Percentiles rank a stretch among this genome's conserved stretches.
phyloP scores from a whole-genome alignment of 2,113 vertebrate genomes.

The Synodontis membranacea region DNA sequence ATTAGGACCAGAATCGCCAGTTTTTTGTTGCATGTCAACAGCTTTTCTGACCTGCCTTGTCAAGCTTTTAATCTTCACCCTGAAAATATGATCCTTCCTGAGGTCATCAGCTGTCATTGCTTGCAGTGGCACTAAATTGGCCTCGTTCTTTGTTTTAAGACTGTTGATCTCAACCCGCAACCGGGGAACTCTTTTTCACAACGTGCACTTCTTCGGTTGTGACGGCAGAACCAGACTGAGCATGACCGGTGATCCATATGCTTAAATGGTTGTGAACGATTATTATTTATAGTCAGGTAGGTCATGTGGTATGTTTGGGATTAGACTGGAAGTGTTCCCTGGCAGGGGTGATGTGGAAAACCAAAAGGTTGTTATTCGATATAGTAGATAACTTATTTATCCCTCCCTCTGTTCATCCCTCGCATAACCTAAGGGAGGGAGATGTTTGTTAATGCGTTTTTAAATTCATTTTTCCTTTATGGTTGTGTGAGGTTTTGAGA shows the following conservation, averaged over 20 bases:
- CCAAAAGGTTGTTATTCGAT: not conserved
- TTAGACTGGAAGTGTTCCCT: not conserved
- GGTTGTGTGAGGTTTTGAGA: not conserved
- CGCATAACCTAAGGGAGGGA: not conserved
- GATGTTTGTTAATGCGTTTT: not conserved
- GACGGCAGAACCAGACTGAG: not conserved
- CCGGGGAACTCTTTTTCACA: not conserved
- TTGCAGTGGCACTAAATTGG: not conserved
- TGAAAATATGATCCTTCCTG: not conserved
- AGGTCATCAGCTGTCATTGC: not conserved
- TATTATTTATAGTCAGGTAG: not conserved
- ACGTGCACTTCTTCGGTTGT: not conserved
- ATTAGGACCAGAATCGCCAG: not conserved
- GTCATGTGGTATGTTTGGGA: not conserved
- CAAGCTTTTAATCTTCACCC: not conserved
- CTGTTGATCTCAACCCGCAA: not conserved
- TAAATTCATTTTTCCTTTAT: not conserved
- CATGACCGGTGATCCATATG: not conserved
- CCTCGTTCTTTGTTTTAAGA: not conserved
- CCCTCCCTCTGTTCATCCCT: not conserved
- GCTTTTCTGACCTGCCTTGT: not conserved
- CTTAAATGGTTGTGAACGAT: not conserved
- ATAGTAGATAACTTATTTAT: not conserved
- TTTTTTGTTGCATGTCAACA: conserved; percentile 4
- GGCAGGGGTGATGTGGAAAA: not conserved